Percentiles rank a stretch among this genome's conserved stretches.
Evolutionary conservation across 1,140 invertebrate species (phyloP).

Genomic region (Callitettix versicolor): DNA sequence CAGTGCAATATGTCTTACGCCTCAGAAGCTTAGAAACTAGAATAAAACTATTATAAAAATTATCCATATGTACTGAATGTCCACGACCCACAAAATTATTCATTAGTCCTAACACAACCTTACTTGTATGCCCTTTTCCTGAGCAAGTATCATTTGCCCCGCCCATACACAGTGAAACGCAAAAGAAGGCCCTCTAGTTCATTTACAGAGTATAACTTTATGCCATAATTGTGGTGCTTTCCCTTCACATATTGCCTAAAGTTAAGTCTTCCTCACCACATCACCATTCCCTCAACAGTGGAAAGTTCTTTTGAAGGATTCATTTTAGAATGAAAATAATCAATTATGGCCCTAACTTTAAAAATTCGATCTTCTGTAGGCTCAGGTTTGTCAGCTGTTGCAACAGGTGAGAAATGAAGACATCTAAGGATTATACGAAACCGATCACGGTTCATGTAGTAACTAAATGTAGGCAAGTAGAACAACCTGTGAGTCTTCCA

Average conservation of each 20-base stretch:
- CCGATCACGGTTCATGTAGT: background rate
- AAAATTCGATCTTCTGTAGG: background rate
- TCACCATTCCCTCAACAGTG: background rate
- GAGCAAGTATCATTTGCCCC: background rate
- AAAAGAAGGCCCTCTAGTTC: too few relatives aligned
- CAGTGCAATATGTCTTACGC: too few relatives aligned
- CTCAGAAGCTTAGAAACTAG: too few relatives aligned
- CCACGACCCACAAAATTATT: background rate
- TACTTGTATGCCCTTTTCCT: background rate
- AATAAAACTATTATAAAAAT: too few relatives aligned
- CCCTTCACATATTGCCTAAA: too few relatives aligned
- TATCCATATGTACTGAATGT: too few relatives aligned
- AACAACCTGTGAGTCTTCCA: constrained; percentile 23
- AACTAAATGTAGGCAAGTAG: constrained; percentile 2
- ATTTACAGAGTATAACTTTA: background rate
- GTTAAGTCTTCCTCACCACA: background rate
- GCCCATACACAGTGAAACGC: background rate
- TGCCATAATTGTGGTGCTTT: background rate
- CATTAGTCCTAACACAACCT: background rate
- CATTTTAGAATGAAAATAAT: too few relatives aligned
- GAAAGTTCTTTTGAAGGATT: too few relatives aligned
- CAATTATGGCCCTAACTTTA: background rate
- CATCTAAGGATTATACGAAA: background rate
- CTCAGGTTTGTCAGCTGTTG: too few relatives aligned
- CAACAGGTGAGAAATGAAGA: background rate